phyloP scores from a whole-genome alignment of 2,888 invertebrate genomes.

The Ormia ochracea region DNA sequence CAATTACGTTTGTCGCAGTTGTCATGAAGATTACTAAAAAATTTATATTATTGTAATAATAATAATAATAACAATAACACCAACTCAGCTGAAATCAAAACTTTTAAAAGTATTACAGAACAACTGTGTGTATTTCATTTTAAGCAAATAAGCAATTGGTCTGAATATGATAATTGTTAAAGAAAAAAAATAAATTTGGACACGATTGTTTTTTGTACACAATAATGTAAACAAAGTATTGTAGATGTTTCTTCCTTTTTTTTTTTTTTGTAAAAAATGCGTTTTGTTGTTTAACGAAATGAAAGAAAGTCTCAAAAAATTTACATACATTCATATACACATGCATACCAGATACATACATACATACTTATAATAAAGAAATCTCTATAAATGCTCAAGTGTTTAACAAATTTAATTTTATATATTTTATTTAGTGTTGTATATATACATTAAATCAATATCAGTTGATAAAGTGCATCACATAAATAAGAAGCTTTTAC shows the following conservation, averaged over 20 bases:
- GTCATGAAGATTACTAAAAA: slow-evolving; percentile 33
- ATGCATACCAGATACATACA: no score
- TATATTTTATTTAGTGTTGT: slow-evolving; percentile 29
- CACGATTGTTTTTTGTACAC: slow-evolving; percentile 35
- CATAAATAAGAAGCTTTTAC: no score
- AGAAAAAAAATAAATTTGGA: slow-evolving; percentile 26
- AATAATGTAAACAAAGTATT: slow-evolving; percentile 50
- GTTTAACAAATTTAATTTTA: slow-evolving; percentile 47
- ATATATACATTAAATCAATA: not conserved
- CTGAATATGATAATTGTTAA: slow-evolving; percentile 59
- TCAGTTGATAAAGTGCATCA: not conserved
- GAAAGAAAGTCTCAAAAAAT: slow-evolving; percentile 3
- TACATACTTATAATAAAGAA: slow-evolving; percentile 30
- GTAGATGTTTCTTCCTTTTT: no score
- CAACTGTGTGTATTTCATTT: slow-evolving; percentile 30
- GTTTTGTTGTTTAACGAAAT: slow-evolving; percentile 39
- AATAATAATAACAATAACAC: no score
- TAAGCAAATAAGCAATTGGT: slow-evolving; percentile 52
- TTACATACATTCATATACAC: no score
- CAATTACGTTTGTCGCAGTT: slow-evolving; percentile 6
- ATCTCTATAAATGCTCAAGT: slow-evolving; percentile 45
- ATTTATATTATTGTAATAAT: no score
- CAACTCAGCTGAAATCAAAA: slow-evolving; percentile 39
- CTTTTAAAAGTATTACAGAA: slow-evolving; percentile 22
- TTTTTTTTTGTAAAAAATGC: slow-evolving; percentile 32